phyloP scores from a whole-genome alignment of 2,113 vertebrate genomes.

The Platysteira castanea region DNA sequence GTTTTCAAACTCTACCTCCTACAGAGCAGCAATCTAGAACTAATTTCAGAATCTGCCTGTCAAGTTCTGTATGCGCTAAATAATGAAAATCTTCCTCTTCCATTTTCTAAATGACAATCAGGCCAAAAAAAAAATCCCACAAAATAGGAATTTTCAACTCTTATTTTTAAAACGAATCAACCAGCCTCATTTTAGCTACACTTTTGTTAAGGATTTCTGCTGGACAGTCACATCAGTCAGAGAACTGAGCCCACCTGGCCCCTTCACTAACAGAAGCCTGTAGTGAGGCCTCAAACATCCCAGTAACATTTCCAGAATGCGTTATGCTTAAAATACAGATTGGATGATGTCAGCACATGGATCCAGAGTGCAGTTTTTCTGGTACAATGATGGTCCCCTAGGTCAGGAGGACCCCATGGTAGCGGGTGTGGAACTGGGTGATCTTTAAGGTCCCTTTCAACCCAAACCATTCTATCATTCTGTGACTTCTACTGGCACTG shows the following conservation, averaged over 20 bases:
- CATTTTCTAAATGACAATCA: background rate
- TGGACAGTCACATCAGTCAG: background rate
- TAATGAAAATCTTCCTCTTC: background rate
- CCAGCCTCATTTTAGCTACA: background rate
- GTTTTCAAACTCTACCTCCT: background rate
- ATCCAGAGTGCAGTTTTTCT: background rate
- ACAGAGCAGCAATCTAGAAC: background rate
- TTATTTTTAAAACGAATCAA: background rate
- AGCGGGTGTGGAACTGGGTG: background rate
- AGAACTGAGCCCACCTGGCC: background rate
- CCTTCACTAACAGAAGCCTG: background rate
- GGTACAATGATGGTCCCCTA: rapidly evolving
- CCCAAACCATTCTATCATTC: background rate
- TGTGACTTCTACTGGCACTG: background rate
- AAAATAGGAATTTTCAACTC: background rate
- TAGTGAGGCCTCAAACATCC: background rate
- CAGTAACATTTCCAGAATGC: background rate
- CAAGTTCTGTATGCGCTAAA: background rate
- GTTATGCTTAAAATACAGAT: background rate
- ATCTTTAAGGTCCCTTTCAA: background rate
- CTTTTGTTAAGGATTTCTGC: background rate
- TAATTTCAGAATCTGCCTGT: background rate
- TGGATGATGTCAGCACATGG: background rate
- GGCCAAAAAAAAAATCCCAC: background rate
- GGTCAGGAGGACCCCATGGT: background rate